Conservation (phyloP, 2,888 invertebrate species). For the Apamea epomidion region DNA sequence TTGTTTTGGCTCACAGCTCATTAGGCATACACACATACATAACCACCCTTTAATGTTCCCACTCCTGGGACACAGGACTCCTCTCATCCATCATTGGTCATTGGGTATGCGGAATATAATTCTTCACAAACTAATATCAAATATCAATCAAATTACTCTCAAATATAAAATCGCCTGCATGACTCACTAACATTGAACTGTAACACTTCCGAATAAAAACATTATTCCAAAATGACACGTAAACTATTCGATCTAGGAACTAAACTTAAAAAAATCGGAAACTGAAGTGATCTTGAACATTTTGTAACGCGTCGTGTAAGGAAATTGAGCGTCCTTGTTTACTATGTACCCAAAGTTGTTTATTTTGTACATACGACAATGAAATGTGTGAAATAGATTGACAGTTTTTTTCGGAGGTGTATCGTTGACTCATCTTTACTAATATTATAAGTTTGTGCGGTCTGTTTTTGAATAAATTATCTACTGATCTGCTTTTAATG, state of each 20-base stretch:
- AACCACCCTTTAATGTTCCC: no score
- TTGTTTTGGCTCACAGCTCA: not conserved
- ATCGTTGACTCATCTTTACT: conserved; percentile 13
- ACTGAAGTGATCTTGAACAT: conserved; percentile 51
- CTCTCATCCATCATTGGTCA: no score
- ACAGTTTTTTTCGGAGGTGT: conserved; percentile 12
- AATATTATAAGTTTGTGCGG: not conserved
- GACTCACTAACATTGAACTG: conserved; percentile 28
- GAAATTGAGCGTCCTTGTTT: conserved; percentile 47
- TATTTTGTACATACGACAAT: conserved; percentile 22
- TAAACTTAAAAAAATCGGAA: conserved; percentile 45
- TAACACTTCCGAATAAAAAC: conserved; percentile 47
- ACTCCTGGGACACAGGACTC: no score
- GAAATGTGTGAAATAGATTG: conserved; percentile 41
- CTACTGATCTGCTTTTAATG: not conserved
- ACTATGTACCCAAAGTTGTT: conserved; percentile 3
- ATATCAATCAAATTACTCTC: not conserved
- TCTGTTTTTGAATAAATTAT: not conserved
- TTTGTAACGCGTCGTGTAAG: conserved; percentile 28
- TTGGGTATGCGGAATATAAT: not conserved
- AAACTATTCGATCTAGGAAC: conserved; percentile 30
- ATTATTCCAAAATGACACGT: conserved; percentile 32
- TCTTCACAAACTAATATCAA: not conserved
- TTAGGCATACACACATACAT: not conserved
- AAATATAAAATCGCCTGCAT: not conserved